Percentiles rank a stretch among this genome's conserved stretches.
phyloP scores from a whole-genome alignment of 1,140 invertebrate species.

The Nasonia giraulti region DNA sequence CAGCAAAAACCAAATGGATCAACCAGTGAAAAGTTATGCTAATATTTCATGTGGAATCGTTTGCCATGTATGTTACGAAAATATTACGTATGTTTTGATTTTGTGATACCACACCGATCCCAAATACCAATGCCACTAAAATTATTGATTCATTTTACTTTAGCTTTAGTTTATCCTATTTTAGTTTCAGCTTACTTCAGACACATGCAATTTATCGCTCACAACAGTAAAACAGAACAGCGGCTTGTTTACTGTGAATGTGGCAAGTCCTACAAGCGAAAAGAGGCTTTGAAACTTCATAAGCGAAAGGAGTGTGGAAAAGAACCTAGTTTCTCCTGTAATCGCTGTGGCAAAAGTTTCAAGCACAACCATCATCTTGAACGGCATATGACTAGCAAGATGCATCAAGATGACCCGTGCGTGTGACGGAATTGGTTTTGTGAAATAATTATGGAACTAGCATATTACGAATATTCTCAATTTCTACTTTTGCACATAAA shows the following conservation, averaged over 20 bases:
- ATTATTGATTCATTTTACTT: neutral
- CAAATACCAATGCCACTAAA: neutral
- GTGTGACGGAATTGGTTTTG: neutral
- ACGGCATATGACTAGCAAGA: conserved; percentile 51
- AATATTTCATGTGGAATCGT: too few relatives aligned
- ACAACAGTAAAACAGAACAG: neutral
- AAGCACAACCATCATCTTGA: conserved; percentile 68
- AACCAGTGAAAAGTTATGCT: too few relatives aligned
- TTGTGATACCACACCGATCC: too few relatives aligned
- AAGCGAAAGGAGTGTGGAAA: conserved; percentile 60
- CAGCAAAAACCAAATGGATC: too few relatives aligned
- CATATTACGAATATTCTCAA: neutral
- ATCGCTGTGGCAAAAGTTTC: conserved; percentile 64
- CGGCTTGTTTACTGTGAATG: conserved; percentile 37
- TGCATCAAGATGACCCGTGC: neutral
- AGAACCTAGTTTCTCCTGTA: conserved; percentile 38
- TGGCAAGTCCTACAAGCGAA: conserved; percentile 56
- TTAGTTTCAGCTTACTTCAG: conserved; percentile 5
- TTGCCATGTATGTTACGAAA: too few relatives aligned
- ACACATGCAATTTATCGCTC: neutral
- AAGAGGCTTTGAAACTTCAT: conserved; percentile 67
- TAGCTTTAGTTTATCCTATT: neutral
- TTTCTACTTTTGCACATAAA: neutral
- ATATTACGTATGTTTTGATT: neutral
- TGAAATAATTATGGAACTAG: neutral